Percentiles rank a stretch among this genome's conserved stretches.
Conservation (phyloP, 2,888 invertebrate genomes). For the Caenorhabditis plicata region DNA sequence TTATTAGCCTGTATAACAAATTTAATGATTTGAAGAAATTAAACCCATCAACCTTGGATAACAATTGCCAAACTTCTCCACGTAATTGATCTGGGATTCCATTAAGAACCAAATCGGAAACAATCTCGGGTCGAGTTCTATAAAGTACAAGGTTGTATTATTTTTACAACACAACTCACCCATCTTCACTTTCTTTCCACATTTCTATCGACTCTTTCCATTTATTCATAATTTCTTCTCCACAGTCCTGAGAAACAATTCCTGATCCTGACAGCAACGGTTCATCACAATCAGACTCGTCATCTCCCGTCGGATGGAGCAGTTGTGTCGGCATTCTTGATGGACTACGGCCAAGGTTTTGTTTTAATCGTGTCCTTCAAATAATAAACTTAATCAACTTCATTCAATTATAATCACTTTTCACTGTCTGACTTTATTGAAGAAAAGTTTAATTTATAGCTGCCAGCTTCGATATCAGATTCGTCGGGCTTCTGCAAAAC, state of each 20-base stretch:
- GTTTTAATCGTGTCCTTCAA: conserved; percentile 16
- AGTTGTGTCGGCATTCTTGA: conserved; percentile 64
- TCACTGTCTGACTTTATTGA: conserved; percentile 25
- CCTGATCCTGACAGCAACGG: conserved; percentile 96
- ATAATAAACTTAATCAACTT: background rate
- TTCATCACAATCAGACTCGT: conserved; percentile 73
- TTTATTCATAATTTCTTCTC: conserved; percentile 84
- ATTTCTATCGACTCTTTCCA: conserved; percentile 81
- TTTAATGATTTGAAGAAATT: background rate
- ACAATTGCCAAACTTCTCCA: conserved; percentile 94
- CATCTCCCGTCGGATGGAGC: conserved; percentile 65
- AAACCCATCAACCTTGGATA: conserved; percentile 73
- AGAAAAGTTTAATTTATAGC: conserved; percentile 10
- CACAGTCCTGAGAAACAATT: conserved; percentile 91
- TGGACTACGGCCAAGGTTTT: conserved; percentile 42
- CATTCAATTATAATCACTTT: background rate
- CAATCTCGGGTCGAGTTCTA: conserved; percentile 76
- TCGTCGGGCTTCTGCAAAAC: conserved; percentile 15
- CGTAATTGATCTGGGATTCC: conserved; percentile 94
- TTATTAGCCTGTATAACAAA: conserved; percentile 71
- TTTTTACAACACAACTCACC: conserved; percentile 16
- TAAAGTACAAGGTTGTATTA: background rate
- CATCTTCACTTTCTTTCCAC: conserved; percentile 62
- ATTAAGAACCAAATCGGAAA: conserved; percentile 77
- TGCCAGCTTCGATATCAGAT: background rate